phyloP scores from a whole-genome alignment of 2,797 vertebrate genomes.

The Centroberyx gerrardi region DNA sequence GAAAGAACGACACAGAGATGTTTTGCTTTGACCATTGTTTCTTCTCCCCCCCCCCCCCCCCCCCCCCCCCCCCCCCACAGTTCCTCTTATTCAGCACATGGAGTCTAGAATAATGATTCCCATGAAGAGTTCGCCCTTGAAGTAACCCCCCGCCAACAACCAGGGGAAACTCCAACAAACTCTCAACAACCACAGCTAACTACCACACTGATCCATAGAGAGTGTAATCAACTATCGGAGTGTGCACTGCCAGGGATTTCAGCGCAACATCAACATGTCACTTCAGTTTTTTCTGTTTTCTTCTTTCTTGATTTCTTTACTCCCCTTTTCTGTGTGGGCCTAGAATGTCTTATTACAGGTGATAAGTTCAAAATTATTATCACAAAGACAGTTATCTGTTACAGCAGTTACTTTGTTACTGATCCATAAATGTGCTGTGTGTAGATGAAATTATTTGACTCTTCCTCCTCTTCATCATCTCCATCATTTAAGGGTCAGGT shows the following conservation, averaged over 20 bases:
- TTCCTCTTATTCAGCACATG: constrained; percentile 88
- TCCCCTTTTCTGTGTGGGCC: constrained; percentile 24
- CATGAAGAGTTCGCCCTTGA: constrained; percentile 83
- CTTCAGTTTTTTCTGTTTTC: constrained; percentile 45
- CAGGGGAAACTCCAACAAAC: constrained; percentile 7
- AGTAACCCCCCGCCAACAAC: constrained; percentile 62
- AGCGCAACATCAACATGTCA: constrained; percentile 31
- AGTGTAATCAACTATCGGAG: constrained; percentile 46
- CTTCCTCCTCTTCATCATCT: constrained; percentile 40
- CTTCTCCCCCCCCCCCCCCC: neutral
- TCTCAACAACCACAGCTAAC: constrained; percentile 43
- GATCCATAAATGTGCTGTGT: constrained; percentile 35
- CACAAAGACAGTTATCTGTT: constrained; percentile 42
- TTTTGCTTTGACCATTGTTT: constrained; percentile 9
- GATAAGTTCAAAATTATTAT: constrained; percentile 29
- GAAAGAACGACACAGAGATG: neutral
- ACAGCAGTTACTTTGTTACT: constrained; percentile 53
- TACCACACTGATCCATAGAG: constrained; percentile 41
- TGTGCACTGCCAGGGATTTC: constrained; percentile 68
- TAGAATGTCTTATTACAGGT: constrained; percentile 40
- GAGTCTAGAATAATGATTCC: constrained; percentile 89
- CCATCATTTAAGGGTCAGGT: constrained; percentile 19
- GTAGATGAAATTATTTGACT: constrained; percentile 18
- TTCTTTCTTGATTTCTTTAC: constrained; percentile 27
- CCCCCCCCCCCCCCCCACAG: constrained; percentile 54